Conservation (phyloP, 2,113 vertebrate species). For the Lethenteron reissneri region DNA sequence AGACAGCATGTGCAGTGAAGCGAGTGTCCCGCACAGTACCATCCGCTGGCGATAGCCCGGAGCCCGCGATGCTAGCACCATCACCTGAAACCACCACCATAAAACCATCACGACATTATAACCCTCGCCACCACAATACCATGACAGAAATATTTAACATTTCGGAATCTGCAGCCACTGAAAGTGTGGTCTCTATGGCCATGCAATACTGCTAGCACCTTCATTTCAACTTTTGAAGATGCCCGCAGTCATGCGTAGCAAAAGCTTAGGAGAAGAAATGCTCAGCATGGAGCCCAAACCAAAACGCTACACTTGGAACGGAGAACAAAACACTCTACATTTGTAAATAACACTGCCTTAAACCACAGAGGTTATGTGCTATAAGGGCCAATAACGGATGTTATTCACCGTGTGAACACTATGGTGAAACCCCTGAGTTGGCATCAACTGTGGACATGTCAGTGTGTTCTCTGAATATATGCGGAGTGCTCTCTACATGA, state of each 20-base stretch:
- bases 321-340: no score
- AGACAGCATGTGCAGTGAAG: constrained; percentile 79
- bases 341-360: background rate
- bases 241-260: no score
- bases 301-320: no score
- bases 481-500: background rate
- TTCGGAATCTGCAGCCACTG: background rate
- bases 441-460: background rate
- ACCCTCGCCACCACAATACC: background rate
- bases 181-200: no score
- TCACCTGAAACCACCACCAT: constrained; percentile 33
- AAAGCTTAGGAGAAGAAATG: no score
- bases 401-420: constrained; percentile 1
- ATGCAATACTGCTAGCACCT: no score
- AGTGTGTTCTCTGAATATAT: background rate
- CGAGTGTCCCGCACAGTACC: constrained; percentile 54
- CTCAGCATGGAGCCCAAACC: no score
- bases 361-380: background rate
- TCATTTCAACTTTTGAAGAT: no score
- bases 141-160: background rate
- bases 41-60: constrained; percentile 74
- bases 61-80: constrained; percentile 60
- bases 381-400: background rate
- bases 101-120: background rate
- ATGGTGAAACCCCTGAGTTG: background rate